A percentile compares a stretch with the other conserved stretches of the same genome.
Evolutionary conservation across 2,888 invertebrate species (phyloP).

Genomic region (Monoplex corrugatus): DNA sequence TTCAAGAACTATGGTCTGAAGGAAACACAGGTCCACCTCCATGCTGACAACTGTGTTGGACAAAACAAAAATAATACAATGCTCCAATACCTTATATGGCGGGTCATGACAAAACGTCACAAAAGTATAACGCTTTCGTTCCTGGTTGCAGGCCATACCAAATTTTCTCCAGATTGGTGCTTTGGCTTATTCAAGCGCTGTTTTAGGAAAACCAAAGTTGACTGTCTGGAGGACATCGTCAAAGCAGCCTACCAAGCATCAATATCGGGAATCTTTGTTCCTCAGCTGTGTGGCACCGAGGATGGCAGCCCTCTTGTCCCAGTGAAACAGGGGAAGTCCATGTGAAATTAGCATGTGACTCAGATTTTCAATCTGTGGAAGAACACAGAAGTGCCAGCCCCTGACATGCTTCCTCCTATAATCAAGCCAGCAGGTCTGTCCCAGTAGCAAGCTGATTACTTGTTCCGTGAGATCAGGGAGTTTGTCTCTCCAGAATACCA

Average conservation of each 20-base stretch:
- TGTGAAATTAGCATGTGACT: background rate
- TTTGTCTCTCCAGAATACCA: background rate
- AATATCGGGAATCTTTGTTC: background rate
- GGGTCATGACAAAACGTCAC: constrained; percentile 37
- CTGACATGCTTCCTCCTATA: background rate
- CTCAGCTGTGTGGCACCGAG: constrained; percentile 44
- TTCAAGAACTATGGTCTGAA: constrained; percentile 49
- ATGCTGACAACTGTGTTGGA: background rate
- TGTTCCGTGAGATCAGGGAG: constrained; percentile 30
- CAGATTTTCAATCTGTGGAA: constrained; percentile 14
- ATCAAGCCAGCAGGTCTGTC: constrained; percentile 19
- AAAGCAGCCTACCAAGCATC: constrained; percentile 46
- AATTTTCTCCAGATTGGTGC: constrained; percentile 56
- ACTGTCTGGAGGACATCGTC: constrained; percentile 51
- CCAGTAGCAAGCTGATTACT: background rate
- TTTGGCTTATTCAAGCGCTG: constrained; percentile 50
- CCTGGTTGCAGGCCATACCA: constrained; percentile 55
- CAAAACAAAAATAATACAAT: constrained; percentile 40
- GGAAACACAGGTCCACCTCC: constrained; percentile 18
- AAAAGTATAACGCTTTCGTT: constrained; percentile 30
- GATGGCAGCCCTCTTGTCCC: constrained; percentile 46
- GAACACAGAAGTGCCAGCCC: background rate
- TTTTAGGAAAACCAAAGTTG: constrained; percentile 33
- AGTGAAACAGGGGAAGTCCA: constrained; percentile 1
- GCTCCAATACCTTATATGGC: constrained; percentile 45